Evolutionary conservation across 2,888 invertebrate genomes (phyloP).

Genomic region (Pachydiplax longipennis): DNA sequence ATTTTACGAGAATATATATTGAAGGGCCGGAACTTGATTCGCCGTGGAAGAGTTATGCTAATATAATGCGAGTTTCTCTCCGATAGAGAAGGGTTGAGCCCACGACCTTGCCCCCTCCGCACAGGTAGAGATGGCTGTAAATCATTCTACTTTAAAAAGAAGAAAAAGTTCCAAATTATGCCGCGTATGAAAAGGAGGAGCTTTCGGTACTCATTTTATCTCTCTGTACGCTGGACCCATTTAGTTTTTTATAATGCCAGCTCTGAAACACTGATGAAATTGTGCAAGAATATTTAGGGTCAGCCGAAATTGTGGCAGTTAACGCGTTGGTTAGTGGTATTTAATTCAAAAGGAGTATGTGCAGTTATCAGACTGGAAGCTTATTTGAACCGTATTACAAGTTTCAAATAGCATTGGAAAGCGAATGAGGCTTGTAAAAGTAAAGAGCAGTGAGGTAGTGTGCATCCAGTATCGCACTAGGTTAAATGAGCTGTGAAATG

Average conservation of each 20-base stretch:
- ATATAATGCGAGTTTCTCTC: neutral
- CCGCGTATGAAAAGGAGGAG: neutral
- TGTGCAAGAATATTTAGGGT: too few species aligned
- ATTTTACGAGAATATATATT: neutral
- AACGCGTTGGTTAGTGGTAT: too few species aligned
- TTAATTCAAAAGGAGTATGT: too few species aligned
- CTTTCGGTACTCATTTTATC: neutral
- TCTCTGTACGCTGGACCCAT: neutral
- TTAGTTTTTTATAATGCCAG: neutral
- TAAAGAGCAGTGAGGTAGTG: too few species aligned
- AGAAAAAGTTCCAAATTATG: neutral
- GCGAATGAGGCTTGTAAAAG: too few species aligned
- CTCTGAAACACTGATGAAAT: too few species aligned
- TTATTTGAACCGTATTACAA: too few species aligned
- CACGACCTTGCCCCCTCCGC: neutral
- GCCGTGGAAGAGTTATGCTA: neutral
- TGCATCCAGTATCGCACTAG: too few species aligned
- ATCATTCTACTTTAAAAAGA: neutral
- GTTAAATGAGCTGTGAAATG: too few species aligned
- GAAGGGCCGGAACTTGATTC: neutral
- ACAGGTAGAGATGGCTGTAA: neutral
- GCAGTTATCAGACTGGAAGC: too few species aligned
- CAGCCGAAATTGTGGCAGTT: too few species aligned
- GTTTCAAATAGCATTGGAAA: too few species aligned
- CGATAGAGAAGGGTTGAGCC: neutral